A percentile compares a stretch with the other conserved stretches of the same genome.
phyloP scores from a whole-genome alignment of 1,140 invertebrate genomes.

The Ganaspis sp. region DNA sequence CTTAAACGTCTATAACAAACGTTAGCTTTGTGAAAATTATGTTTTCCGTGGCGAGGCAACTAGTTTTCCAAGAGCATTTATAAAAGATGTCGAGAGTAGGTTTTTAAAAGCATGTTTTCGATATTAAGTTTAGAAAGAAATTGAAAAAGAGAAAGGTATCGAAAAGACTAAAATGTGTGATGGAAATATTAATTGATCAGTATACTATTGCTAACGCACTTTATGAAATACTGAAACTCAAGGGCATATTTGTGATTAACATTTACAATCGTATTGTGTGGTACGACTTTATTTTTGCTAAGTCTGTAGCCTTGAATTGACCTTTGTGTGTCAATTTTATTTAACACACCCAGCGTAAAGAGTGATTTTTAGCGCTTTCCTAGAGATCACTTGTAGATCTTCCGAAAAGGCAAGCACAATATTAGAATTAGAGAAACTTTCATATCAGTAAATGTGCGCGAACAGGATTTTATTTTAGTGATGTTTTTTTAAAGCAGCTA shows the following conservation, averaged over 20 bases:
- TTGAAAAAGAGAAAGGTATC: slow-evolving; percentile 31
- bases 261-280: background rate
- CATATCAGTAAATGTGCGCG: slow-evolving; percentile 50
- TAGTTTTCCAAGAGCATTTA: too few relatives aligned
- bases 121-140: slow-evolving; percentile 33
- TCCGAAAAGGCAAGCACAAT: slow-evolving; percentile 56
- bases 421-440: slow-evolving; percentile 55
- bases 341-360: background rate
- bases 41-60: background rate
- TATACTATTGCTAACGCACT: slow-evolving; percentile 1
- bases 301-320: background rate
- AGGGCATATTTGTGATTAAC: slow-evolving; percentile 1
- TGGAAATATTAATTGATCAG: slow-evolving; percentile 10
- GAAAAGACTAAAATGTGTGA: slow-evolving; percentile 29
- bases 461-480: slow-evolving; percentile 11
- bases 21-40: background rate
- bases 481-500: slow-evolving; percentile 11
- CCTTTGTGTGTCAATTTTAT: background rate
- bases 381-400: slow-evolving; percentile 51
- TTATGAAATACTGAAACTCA: background rate
- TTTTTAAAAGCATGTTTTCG: slow-evolving; percentile 40
- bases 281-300: background rate
- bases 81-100: too few relatives aligned
- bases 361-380: slow-evolving; percentile 24
- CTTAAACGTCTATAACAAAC: background rate